A percentile compares a stretch with the other conserved stretches of the same genome.
Conservation (phyloP, 1,140 invertebrate genomes). For the Nilaparvata lugens region DNA sequence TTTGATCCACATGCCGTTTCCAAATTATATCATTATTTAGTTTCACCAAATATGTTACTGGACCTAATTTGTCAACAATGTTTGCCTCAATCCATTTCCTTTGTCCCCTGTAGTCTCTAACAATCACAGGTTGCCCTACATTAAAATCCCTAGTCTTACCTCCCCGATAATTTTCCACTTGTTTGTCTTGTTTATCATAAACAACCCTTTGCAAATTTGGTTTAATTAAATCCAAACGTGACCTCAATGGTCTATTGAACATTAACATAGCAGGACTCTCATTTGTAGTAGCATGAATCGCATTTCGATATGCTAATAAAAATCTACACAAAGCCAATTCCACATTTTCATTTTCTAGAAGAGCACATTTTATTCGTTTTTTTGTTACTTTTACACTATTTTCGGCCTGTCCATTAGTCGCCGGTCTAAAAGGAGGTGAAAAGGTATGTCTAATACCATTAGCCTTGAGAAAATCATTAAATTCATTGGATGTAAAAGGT, state of each 20-base stretch:
- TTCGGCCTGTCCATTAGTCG: conserved; percentile 23
- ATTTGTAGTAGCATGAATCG: conserved; percentile 1
- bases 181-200: too few species aligned
- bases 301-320: conserved; percentile 13
- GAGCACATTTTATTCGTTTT: conserved; percentile 5
- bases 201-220: not conserved
- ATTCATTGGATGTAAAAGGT: conserved; percentile 24
- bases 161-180: not conserved
- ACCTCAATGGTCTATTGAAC: not conserved
- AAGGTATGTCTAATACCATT: conserved; percentile 23
- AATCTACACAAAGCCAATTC: conserved; percentile 15
- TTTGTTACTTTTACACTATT: conserved; percentile 22
- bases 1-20: not conserved
- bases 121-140: not conserved
- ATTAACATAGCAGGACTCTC: not conserved
- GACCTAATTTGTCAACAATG: not conserved
- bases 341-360: conserved; percentile 4
- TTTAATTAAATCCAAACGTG: not conserved
- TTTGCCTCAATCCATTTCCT: not conserved
- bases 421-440: conserved; percentile 21
- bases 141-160: not conserved
- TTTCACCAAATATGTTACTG: not conserved
- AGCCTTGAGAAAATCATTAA: conserved; percentile 23
- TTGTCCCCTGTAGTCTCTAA: not conserved
- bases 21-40: not conserved